These are phyloP conservation scores for Drosophila sulfurigaster DNA, from an alignment of 1,140 invertebrate genomes.

Conservation along the genomic window DNA sequence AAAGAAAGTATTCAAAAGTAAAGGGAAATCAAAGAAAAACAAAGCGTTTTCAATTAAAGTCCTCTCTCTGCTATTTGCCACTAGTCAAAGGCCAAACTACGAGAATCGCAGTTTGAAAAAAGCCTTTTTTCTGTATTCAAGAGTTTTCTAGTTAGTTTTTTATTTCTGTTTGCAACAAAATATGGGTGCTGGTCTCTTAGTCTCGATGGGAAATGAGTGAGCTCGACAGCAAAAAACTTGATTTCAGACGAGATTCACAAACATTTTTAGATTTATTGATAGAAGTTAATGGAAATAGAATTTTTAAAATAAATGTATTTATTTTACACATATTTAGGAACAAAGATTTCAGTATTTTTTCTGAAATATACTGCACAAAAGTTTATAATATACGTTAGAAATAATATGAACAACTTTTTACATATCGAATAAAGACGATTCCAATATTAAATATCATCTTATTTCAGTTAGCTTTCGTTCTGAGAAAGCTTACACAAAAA, in stretches of 20 bases:
- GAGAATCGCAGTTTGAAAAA: slow-evolving; percentile 6
- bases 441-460: too few relatives aligned
- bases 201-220: not conserved
- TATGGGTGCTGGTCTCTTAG: slow-evolving; percentile 12
- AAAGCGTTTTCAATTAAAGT: slow-evolving; percentile 17
- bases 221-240: not conserved
- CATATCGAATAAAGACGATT: too few relatives aligned
- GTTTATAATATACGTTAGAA: too few relatives aligned
- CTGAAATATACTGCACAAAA: too few relatives aligned
- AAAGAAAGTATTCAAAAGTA: not conserved
- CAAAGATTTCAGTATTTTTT: too few relatives aligned
- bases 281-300: too few relatives aligned
- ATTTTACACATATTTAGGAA: too few relatives aligned
- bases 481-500: too few relatives aligned
- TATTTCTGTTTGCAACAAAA: slow-evolving; percentile 18
- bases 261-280: too few relatives aligned
- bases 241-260: not conserved
- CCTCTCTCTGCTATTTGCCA: not conserved
- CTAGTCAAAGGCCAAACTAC: slow-evolving; percentile 18
- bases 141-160: slow-evolving; percentile 16
- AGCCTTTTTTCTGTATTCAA: not conserved
- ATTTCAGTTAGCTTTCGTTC: too few relatives aligned
- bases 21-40: not conserved
- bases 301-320: too few relatives aligned
- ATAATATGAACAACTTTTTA: too few relatives aligned